Evolutionary conservation across 2,113 vertebrate species (phyloP).

Genomic region (Coracopsis vasa): DNA sequence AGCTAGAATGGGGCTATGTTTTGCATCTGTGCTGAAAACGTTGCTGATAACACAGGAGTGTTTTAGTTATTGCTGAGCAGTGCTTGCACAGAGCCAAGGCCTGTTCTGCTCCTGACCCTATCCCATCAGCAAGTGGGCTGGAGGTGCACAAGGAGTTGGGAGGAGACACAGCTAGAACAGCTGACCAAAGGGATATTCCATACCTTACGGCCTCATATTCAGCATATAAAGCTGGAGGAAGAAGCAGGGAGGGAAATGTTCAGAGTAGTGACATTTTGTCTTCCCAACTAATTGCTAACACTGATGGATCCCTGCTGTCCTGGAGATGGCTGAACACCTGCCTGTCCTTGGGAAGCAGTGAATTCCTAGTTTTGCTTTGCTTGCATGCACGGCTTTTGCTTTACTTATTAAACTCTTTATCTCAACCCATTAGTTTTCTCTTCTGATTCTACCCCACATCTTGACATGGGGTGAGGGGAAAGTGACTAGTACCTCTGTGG

Average conservation of each 20-base stretch:
- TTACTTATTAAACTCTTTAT: not conserved
- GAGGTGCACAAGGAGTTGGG: not conserved
- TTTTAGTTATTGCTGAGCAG: not conserved
- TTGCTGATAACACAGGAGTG: not conserved
- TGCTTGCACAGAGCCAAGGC: not conserved
- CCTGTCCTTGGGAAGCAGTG: not conserved
- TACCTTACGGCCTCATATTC: not conserved
- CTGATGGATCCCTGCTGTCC: not conserved
- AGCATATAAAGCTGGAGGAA: not conserved
- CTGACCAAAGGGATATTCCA: not conserved
- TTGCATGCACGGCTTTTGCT: not conserved
- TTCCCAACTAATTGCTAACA: too few relatives aligned
- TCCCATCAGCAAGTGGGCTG: fast-evolving
- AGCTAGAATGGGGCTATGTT: not conserved
- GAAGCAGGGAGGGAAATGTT: not conserved
- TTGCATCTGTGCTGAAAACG: not conserved
- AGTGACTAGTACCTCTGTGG: not conserved
- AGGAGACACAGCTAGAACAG: not conserved
- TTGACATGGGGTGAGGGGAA: not conserved
- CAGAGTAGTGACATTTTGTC: not conserved
- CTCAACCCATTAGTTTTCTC: not conserved
- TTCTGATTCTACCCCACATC: not conserved
- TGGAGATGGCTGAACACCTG: not conserved
- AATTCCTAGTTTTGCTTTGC: not conserved
- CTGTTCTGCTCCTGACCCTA: not conserved